Evolutionary conservation across 2,888 invertebrate species (phyloP), one percentile per base, ranked within the genome.

Genomic region (Pemphredon lugubris): DNA sequence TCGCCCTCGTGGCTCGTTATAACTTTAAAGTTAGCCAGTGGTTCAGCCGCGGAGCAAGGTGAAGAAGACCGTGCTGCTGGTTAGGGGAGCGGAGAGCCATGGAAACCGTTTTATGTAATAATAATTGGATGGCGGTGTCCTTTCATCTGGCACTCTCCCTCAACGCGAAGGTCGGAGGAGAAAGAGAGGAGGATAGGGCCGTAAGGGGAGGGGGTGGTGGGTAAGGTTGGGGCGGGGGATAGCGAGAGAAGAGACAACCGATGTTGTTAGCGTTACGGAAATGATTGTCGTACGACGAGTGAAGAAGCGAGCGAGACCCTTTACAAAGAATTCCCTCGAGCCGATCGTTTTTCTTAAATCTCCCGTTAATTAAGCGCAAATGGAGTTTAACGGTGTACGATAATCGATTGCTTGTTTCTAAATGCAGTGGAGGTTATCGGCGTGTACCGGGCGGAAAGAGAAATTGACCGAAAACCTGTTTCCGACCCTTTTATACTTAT

Each of bases 71-170:
- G 76, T 51, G 64, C 55, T 60, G 63, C 47, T 68, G 70, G 77
- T 75, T 73, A 68, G 75, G 76, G 67, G 71, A 68, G 69, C 70
- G 72, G 74, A 78, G 77, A 79, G 82, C 77, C 58, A 71, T 73
- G 82, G 85, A 83, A 83, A 83, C 77, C 81, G 84, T 87, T 87
- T 88, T 85, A 87, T 86, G 83, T 84, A 85, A 87, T 85, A 85
- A 83, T 88, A 88, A 88, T 88, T 88, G 88, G 87, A 87, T 84
- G 85, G 83, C 86, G 87, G 87, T 84, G 79, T 87, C 87, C 86
- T 87, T 88, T 87, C 86, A 87, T 87, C 85, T 81, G 76, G 23
- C 37, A 55, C 42, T 45, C 63, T 45, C 60, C 53, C 66, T 63
- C 58, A 39, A 39, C 63, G 58, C 37, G 66, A 61, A 58, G 58